Evolutionary conservation across 30 jellyfish, hydroid and myxozoan species (phyloP), one percentile per base, ranked within the genome.

Genomic region (Aurelia aurita complex sp. Pacific): DNA sequence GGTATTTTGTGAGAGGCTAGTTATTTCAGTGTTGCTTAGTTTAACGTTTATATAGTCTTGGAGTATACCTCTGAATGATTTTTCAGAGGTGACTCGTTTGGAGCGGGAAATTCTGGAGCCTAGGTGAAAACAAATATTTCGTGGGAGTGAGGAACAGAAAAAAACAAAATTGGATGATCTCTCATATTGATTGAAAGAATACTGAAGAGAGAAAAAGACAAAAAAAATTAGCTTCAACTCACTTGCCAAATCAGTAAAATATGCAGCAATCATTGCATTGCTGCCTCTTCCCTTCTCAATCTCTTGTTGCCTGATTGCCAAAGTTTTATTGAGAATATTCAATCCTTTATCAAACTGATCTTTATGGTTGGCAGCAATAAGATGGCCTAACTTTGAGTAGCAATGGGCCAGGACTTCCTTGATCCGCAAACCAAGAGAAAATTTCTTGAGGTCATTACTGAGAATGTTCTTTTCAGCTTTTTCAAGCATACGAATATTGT

Each of bases 401-500:
- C 79, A 69, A 69, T 69, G 79, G 36, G 79, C 66, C 14, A 29
- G 15, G 19, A 69, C 61, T 35, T 69, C 79, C 40, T 35, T 32
- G 29, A 69, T 46, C 57, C 57, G 57, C 57, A 46, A 46, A 9
- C 57, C 57, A 46, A 46, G 57, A 9, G 57, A 46, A 46, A 7
- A 46, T 46, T 46, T 46, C 57, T 9, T 46, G 57, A 46, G 57
- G 57, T 46, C 57, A 46, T 46, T 46, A 35, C 4, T 69, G 64
- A 69, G 52, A 32, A 69, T 69, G 4, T 12, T 35, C 33, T 11
- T 10, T 69, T 19, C 57, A 9, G 57, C 57, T 46, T 6, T 46
- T 46, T 46, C 57, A 46, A 69, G 79, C 79, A 69, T 23, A 3
- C 12, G 11, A 35, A 12, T 13, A 69, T 35, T 69, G 2, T 15